phyloP scores from a whole-genome alignment of 2,888 invertebrate genomes.

The Limnephilus rhombicus region DNA sequence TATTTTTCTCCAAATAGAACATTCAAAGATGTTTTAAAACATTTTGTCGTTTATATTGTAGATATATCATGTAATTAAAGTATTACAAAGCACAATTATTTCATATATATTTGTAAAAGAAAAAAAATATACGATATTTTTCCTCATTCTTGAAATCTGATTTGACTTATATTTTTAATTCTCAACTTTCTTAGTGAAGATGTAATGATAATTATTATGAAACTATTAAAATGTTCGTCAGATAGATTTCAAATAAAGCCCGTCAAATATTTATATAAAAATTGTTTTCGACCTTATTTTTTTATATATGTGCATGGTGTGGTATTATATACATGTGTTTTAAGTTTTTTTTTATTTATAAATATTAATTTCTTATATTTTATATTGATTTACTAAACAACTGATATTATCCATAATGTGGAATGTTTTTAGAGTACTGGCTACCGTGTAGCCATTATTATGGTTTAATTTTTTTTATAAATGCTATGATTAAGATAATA shows the following conservation, averaged over 20 bases:
- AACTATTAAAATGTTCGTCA: neutral
- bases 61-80: neutral
- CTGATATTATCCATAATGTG: slow-evolving; percentile 10
- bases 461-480: neutral
- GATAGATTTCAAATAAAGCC: neutral
- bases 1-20: neutral
- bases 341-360: slow-evolving; percentile 22
- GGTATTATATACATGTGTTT: slow-evolving; percentile 38
- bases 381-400: slow-evolving; percentile 10
- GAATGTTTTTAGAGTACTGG: slow-evolving; percentile 53
- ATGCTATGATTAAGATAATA: neutral
- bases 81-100: neutral
- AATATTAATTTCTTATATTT: neutral
- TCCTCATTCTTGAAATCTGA: neutral
- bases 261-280: neutral
- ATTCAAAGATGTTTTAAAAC: neutral
- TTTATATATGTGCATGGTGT: slow-evolving; percentile 48
- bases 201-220: neutral
- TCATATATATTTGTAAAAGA: neutral
- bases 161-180: neutral
- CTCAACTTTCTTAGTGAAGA: neutral
- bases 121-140: neutral
- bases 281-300: slow-evolving; percentile 17
- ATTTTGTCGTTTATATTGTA: neutral
- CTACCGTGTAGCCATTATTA: slow-evolving; percentile 62